Conservation (phyloP, 2,797 vertebrate species). For the Amblyraja radiata region DNA sequence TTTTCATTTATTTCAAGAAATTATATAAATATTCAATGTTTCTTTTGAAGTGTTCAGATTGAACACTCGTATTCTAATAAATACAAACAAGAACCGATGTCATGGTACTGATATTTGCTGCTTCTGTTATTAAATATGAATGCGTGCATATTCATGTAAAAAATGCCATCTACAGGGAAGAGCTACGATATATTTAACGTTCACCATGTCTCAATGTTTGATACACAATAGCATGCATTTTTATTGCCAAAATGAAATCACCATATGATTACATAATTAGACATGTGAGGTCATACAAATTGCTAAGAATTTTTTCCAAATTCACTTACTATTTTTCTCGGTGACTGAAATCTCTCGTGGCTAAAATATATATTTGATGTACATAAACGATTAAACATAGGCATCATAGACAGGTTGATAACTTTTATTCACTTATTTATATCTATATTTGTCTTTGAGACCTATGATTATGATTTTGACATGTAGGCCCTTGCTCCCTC, state of each 20-base stretch:
- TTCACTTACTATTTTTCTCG: not conserved
- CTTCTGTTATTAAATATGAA: not conserved
- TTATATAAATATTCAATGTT: not conserved
- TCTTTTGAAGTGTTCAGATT: not conserved
- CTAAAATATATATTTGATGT: not conserved
- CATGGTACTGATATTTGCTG: not conserved
- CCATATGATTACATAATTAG: not conserved
- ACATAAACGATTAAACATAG: constrained; percentile 9
- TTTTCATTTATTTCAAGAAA: not conserved
- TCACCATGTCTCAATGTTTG: not conserved
- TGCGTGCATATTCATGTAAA: not conserved
- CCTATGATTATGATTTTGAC: not conserved
- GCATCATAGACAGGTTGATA: not conserved
- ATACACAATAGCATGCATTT: not conserved
- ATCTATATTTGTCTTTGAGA: not conserved
- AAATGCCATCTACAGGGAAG: not conserved
- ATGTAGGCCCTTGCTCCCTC: not conserved
- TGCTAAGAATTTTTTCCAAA: not conserved
- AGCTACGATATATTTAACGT: not conserved
- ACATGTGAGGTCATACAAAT: not conserved
- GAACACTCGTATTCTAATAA: not conserved
- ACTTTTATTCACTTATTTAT: constrained; percentile 2
- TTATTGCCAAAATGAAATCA: not conserved
- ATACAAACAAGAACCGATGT: not conserved
- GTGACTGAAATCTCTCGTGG: not conserved